Base-by-base conservation (phyloP, 2,888 invertebrate species). In the Agrotis ipsilon region DNA sequence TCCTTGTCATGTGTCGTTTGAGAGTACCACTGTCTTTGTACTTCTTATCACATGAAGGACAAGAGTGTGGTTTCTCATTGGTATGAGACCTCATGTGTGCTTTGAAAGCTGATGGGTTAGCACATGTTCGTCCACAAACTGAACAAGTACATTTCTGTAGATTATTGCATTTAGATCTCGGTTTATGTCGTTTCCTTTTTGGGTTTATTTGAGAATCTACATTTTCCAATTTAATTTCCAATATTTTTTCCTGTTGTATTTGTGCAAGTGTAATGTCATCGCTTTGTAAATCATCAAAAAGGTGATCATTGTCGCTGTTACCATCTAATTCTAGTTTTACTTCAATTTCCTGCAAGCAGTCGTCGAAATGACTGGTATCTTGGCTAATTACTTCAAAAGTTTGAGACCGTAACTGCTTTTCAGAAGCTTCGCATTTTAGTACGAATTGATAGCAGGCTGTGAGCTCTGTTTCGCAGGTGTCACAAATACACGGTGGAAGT, bases 71-170 rank as follows among this genome's bases (percentile, higher is more conserved):
- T 49, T 89, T 90, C 49, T 92, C 91, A 48, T 91, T 87, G 2
- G 90, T 90, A 75, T 95, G 94, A 0, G 87, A 88, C n/a, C 93
- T 87, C 91, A 90, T 91, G 77, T 95, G 94, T 46, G 88, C 83
- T 0, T 75, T 62, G 11, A 93, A 81, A 13, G 91, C 84, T 0
- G 94, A 94, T 13, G 84, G 88, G 68, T 89, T 92, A 1, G 86
- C 77, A 52, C 92, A 93, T 27, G 85, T 78, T 14, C 89, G 84
- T 7, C 87, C 87, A 82, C 95, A 95, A 9, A 89, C 81, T 6
- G 85, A 80, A 61, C 95, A 95, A 52, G 82, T 87, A 6, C 68
- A 78, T 7, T 75, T 63, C 9, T 72, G 73, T 6, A 62, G 16
- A 13, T 61, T 72, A 64, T 83, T 88, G 18, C 66, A 79, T 68